Percentiles rank a stretch among this genome's conserved stretches.
These are phyloP conservation scores for Labeo catla DNA, from an alignment of 2,113 vertebrate genomes.

Conservation along the genomic window DNA sequence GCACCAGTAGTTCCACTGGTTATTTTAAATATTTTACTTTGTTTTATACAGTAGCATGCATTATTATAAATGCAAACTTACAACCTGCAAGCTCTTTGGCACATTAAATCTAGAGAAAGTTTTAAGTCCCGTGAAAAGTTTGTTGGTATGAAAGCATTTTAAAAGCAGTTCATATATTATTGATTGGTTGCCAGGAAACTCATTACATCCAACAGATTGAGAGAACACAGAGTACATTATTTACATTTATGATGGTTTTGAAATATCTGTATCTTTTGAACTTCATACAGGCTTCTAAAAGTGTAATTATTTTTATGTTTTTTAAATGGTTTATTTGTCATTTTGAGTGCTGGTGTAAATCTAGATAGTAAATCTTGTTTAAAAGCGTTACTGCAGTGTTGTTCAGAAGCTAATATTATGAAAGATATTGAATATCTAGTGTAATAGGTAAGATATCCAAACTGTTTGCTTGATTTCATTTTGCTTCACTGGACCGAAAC, in stretches of 20 bases:
- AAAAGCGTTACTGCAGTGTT: neutral
- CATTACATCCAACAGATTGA: neutral
- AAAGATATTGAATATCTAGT: neutral
- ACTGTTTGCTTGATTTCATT: neutral
- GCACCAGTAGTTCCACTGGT: neutral
- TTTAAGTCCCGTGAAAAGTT: neutral
- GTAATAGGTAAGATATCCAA: neutral
- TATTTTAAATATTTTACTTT: neutral
- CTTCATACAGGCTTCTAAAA: neutral
- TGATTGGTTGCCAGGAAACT: neutral
- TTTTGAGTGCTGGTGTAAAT: neutral
- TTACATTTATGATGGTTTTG: neutral
- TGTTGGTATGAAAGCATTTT: neutral
- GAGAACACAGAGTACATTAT: constrained; percentile 1
- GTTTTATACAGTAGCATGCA: neutral
- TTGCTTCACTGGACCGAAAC: neutral
- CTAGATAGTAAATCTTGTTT: neutral
- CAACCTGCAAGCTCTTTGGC: neutral
- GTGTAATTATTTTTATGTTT: neutral
- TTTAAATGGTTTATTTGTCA: constrained; percentile 1
- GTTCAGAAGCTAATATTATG: neutral
- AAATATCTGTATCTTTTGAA: neutral
- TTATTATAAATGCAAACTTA: neutral
- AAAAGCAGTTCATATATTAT: constrained; percentile 1
- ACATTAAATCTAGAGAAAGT: neutral